Conservation (phyloP, 2,888 invertebrate genomes). For the Aporophyla lueneburgensis region DNA sequence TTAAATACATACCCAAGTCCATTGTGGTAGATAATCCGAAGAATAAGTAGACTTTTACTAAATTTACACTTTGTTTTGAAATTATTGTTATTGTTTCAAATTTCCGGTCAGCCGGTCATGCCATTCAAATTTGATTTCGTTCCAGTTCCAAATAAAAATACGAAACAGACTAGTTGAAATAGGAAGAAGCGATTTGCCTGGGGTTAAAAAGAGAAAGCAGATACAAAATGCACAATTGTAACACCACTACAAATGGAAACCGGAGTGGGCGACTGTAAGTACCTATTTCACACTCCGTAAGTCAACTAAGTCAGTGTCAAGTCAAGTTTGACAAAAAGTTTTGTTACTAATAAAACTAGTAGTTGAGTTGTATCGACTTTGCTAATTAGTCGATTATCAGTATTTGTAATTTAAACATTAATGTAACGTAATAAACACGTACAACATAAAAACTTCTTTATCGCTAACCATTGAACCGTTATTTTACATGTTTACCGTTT, state of each 20-base stretch:
- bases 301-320: not conserved
- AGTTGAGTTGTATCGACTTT: not conserved
- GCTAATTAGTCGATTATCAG: not conserved
- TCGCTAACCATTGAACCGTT: too few relatives aligned
- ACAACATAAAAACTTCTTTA: not conserved
- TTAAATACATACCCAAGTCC: conserved; percentile 41
- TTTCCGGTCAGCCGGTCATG: conserved; percentile 22
- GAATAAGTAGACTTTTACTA: not conserved
- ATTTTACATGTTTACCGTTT: too few relatives aligned
- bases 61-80: conserved; percentile 38
- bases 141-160: not conserved
- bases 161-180: not conserved
- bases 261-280: not conserved
- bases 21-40: conserved; percentile 11
- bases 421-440: not conserved
- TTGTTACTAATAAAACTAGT: not conserved
- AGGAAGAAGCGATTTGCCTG: not conserved
- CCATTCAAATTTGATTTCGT: conserved; percentile 8
- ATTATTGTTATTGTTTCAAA: conserved; percentile 6
- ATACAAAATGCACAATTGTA: conserved; percentile 5
- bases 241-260: not conserved
- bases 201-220: conserved; percentile 37
- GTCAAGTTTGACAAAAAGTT: not conserved
- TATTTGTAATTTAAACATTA: not conserved
- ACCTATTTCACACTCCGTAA: too few relatives aligned